Evolutionary conservation across 1,140 invertebrate species (phyloP).

Genomic region (Drosophila triauraria): DNA sequence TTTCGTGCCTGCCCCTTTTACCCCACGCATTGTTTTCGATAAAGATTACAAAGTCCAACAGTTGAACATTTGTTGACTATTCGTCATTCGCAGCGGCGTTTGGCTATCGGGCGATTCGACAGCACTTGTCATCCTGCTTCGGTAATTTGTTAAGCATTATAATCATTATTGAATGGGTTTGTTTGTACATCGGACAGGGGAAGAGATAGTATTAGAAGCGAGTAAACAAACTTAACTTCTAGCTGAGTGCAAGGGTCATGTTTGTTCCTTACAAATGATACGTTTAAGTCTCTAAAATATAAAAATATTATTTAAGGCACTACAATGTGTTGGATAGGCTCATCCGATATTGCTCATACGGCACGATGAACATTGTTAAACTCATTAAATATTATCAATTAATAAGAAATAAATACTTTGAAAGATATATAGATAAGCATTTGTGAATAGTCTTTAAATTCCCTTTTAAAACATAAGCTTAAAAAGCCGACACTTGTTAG

Average conservation of each 20-base stretch:
- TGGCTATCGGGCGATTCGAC: slow-evolving; percentile 38
- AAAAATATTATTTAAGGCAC: neutral
- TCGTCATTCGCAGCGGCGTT: slow-evolving; percentile 53
- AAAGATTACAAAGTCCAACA: slow-evolving; percentile 56
- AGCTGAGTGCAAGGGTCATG: slow-evolving; percentile 5
- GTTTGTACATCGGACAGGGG: slow-evolving; percentile 16
- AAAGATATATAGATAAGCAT: neutral
- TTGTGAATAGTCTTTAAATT: neutral
- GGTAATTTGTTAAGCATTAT: slow-evolving; percentile 51
- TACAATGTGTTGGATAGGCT: neutral
- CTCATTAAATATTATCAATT: neutral
- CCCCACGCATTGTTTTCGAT: slow-evolving; percentile 1
- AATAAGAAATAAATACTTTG: neutral
- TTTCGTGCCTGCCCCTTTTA: neutral
- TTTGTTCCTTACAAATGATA: slow-evolving; percentile 3
- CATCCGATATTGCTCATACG: slow-evolving; percentile 10
- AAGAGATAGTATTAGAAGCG: slow-evolving; percentile 2
- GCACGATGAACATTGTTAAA: neutral
- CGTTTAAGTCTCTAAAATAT: neutral
- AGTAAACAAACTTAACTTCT: slow-evolving; percentile 13
- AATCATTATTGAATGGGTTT: slow-evolving; percentile 49
- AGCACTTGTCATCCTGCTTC: slow-evolving; percentile 54
- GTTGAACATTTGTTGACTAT: slow-evolving; percentile 40
- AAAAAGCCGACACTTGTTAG: neutral
- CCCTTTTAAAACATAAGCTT: neutral